Conservation (phyloP, 2,113 vertebrate species). For the Brachyistius frenatus region DNA sequence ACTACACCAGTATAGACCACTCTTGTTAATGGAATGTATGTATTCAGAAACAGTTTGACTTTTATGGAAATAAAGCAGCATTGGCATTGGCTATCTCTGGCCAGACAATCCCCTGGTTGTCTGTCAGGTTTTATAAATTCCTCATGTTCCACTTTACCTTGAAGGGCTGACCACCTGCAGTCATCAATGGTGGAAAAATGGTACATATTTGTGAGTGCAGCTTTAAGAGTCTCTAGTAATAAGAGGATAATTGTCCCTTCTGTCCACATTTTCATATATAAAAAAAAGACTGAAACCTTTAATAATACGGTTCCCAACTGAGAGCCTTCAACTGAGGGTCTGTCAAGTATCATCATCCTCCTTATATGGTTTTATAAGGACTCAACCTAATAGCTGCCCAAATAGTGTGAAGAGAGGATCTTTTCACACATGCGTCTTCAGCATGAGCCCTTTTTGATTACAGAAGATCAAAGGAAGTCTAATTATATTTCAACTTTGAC, state of each 20-base stretch:
- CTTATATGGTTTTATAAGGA: neutral
- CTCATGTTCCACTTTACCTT: conserved; percentile 24
- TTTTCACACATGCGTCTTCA: neutral
- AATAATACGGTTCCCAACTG: neutral
- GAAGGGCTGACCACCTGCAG: conserved; percentile 4
- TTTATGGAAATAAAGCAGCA: conserved; percentile 9
- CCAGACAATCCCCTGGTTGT: neutral
- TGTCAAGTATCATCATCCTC: neutral
- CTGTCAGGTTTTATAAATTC: conserved; percentile 17
- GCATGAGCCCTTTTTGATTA: conserved; percentile 1
- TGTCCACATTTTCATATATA: conserved; percentile 2
- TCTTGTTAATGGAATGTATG: too few species aligned
- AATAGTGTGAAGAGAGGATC: neutral
- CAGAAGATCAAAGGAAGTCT: neutral
- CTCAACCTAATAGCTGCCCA: neutral
- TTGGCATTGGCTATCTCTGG: neutral
- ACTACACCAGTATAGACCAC: too few species aligned
- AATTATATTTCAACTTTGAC: neutral
- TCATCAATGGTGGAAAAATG: neutral
- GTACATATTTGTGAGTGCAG: neutral
- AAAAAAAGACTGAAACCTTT: conserved; percentile 1
- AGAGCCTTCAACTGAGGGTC: neutral
- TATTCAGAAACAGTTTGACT: neutral
- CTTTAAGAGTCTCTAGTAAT: conserved; percentile 3
- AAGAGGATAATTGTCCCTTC: conserved; percentile 6